Conservation (phyloP, 2,113 vertebrate species). For the Elanus axillaris region DNA sequence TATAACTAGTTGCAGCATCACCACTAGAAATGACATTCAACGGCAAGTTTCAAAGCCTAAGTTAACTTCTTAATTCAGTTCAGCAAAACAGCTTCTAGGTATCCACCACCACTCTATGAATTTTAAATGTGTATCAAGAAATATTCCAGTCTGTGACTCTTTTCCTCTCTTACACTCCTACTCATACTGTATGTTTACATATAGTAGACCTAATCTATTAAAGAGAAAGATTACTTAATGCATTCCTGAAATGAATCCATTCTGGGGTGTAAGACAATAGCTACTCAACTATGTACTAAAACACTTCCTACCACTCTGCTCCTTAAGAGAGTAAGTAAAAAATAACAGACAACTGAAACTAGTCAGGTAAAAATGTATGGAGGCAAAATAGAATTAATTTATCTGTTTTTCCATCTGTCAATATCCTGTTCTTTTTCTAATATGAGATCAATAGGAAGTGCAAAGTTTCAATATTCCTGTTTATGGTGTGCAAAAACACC, state of each 20-base stretch:
- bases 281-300: neutral
- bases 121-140: neutral
- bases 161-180: neutral
- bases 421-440: neutral
- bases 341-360: neutral
- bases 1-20: neutral
- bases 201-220: neutral
- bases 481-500: rapidly evolving
- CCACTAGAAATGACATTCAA: neutral
- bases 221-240: neutral
- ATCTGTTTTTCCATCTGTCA: neutral
- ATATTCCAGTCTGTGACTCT: neutral
- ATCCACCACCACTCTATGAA: neutral
- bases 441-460: rapidly evolving
- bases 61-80: neutral
- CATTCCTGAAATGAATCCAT: neutral
- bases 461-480: neutral
- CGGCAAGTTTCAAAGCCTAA: neutral
- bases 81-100: rapidly evolving
- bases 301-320: neutral
- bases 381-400: neutral
- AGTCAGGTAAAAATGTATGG: neutral
- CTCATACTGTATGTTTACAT: neutral
- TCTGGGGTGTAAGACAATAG: neutral
- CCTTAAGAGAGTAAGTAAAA: neutral